Evolutionary conservation across 1,140 invertebrate species (phyloP).

Genomic region (Lordiphosa mommai): DNA sequence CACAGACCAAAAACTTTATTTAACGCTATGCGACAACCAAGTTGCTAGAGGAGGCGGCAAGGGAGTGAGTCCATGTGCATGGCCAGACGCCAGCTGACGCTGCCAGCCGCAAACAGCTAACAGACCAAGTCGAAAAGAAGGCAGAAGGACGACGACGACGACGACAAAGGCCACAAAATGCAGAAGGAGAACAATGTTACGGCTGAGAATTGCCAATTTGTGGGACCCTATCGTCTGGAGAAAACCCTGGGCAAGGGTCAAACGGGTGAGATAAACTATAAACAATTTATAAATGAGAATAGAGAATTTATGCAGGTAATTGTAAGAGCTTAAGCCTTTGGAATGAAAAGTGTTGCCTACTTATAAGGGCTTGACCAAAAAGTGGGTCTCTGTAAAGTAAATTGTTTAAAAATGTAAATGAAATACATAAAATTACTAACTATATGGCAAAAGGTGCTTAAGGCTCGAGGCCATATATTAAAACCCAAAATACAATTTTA

Average conservation of each 20-base stretch:
- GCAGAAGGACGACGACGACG: slow-evolving; percentile 14
- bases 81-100: slow-evolving; percentile 53
- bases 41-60: slow-evolving; percentile 31
- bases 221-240: slow-evolving; percentile 98
- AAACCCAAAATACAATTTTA: no score
- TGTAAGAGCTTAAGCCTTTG: no score
- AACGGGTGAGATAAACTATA: slow-evolving; percentile 88
- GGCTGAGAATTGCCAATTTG: slow-evolving; percentile 93
- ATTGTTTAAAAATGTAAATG: no score
- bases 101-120: slow-evolving; percentile 56
- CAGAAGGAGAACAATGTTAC: slow-evolving; percentile 81
- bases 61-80: slow-evolving; percentile 32
- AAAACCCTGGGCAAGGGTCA: slow-evolving; percentile 99
- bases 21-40: slow-evolving; percentile 57
- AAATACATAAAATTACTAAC: no score
- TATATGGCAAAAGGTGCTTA: no score
- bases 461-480: no score
- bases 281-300: slow-evolving; percentile 9
- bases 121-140: slow-evolving; percentile 19
- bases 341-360: no score
- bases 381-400: no score
- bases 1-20: slow-evolving; percentile 16
- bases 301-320: neutral
- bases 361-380: no score
- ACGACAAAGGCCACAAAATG: slow-evolving; percentile 70